Percentiles rank a stretch among this genome's conserved stretches.
Evolutionary conservation across 2,888 invertebrate genomes (phyloP).

Genomic region (Dicycla oo): DNA sequence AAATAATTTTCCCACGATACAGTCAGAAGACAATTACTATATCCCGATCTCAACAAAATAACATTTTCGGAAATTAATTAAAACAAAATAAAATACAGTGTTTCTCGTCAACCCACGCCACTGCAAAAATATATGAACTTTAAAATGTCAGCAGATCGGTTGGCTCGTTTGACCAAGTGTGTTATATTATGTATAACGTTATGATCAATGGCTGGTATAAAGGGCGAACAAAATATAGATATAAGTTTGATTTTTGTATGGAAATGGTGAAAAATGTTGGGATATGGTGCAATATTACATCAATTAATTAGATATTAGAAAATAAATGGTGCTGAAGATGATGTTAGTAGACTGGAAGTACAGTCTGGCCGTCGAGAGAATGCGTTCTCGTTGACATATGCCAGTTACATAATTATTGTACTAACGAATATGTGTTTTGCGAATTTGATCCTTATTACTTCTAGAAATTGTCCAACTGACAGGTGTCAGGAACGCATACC

Average conservation of each 20-base stretch:
- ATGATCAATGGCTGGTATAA: constrained; percentile 35
- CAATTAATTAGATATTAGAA: too few species aligned
- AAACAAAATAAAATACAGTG: background rate
- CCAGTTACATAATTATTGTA: too few species aligned
- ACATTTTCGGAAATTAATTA: background rate
- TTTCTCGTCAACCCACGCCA: constrained; percentile 3
- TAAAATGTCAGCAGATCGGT: constrained; percentile 52
- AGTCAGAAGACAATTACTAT: background rate
- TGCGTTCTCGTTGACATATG: too few species aligned
- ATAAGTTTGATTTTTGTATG: background rate
- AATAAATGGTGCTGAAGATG: too few species aligned
- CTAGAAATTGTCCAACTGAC: too few species aligned
- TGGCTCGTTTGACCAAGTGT: constrained; percentile 25
- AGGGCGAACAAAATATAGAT: constrained; percentile 2
- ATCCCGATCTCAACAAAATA: background rate
- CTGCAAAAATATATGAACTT: constrained; percentile 52
- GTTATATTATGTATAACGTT: constrained; percentile 40
- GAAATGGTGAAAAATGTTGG: background rate
- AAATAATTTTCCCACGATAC: constrained; percentile 2
- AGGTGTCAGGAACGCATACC: too few species aligned
- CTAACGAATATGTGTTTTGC: too few species aligned
- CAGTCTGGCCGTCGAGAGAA: too few species aligned
- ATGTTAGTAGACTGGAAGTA: too few species aligned
- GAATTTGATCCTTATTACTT: too few species aligned
- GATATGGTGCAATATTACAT: background rate